Base-by-base conservation (phyloP, 2,888 invertebrate species). In the Sphaerophoria taeniata region DNA sequence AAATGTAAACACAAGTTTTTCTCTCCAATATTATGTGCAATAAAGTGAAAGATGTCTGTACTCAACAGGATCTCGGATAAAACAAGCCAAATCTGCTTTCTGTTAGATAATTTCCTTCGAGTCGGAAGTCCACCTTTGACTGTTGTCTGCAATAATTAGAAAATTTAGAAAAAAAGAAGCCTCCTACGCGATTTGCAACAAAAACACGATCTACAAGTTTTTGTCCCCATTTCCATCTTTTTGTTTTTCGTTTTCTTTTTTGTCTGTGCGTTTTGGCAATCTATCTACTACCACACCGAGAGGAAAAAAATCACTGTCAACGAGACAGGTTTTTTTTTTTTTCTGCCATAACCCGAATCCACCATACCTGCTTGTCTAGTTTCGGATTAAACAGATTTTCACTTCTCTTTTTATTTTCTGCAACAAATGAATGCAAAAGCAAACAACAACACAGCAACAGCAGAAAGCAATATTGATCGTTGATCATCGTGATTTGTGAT, bases 361-460 rank as follows among this genome's bases (percentile, higher is more conserved):
- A 81, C 81, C 85, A 81, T 71, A 81, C 85, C 75, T 77, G 83
- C 70, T 78, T 73, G 85, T 81, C 85, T 81, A 58, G 79, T 69
- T 56, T 71, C n/a, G 36, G 58, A 56, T 69, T 70, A 55, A 58
- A 45, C 39, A 56, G 9, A 24, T 56, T 72, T 4, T 61, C 31
- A 39, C 9, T 39, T 39, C 2, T 1, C 39, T 39, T 63, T 53
- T 67, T 24, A 24, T 69, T 76, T 65, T 75, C 65, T 69, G 63
- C 56, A 65, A 69, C 69, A 36, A 58, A 63, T 58, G 43, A 24
- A 24, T 24, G 24, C 24, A 24, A 24, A 24, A 24, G 24, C 24
- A 24, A n/a, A n/a, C n/a, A n/a, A n/a, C 61, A 49, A 47, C 39
- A 24, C 24, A 61, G 31, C 14, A 75, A 31, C 39, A 47, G 24